Conservation (phyloP, 1,140 invertebrate genomes). For the Agrilus planipennis region DNA sequence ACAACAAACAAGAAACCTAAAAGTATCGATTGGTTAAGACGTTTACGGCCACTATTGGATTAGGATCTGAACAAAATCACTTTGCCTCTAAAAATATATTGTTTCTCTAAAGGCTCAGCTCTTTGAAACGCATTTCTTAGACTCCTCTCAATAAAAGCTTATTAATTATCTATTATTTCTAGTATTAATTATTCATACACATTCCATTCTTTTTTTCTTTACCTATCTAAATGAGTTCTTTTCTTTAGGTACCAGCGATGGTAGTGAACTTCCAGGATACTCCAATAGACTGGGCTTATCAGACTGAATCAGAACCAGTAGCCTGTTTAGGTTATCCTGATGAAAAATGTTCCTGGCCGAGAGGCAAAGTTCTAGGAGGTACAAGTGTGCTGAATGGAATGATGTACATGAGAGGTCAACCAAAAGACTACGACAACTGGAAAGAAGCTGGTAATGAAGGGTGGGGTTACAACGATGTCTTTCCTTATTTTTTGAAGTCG, state of each 20-base stretch:
- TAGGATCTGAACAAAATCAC: too few species aligned
- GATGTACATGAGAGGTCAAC: conserved; percentile 61
- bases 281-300: conserved; percentile 52
- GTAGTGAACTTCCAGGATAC: conserved; percentile 41
- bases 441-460: conserved; percentile 31
- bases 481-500: conserved; percentile 44
- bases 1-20: too few species aligned
- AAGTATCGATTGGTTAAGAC: too few species aligned
- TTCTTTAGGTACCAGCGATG: conserved; percentile 42
- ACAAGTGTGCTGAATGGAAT: conserved; percentile 56
- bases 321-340: conserved; percentile 42
- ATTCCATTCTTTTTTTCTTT: too few species aligned
- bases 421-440: conserved; percentile 61
- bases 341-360: conserved; percentile 40
- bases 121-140: too few species aligned
- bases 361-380: conserved; percentile 48
- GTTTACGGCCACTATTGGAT: too few species aligned
- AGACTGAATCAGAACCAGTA: conserved; percentile 47
- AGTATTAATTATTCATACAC: too few species aligned
- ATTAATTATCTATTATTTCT: too few species aligned
- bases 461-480: conserved; percentile 35
- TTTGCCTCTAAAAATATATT: too few species aligned
- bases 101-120: too few species aligned
- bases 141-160: too few species aligned
- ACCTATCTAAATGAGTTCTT: too few species aligned